A percentile compares a stretch with the other conserved stretches of the same genome.
Conservation (phyloP, 2,113 vertebrate genomes). For the Xiphias gladius region DNA sequence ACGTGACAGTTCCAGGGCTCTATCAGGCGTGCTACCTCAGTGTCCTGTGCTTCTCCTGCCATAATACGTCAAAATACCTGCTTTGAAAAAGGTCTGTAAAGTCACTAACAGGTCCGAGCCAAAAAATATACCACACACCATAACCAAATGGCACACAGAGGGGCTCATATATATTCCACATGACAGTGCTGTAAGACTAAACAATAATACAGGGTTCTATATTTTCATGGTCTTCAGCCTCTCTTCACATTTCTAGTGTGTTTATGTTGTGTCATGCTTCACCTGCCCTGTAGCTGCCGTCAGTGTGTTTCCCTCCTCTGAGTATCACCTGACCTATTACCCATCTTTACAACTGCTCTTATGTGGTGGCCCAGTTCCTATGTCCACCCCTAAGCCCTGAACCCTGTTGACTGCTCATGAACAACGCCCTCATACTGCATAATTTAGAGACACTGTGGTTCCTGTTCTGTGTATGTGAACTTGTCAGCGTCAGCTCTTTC, state of each 20-base stretch:
- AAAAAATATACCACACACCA: not conserved
- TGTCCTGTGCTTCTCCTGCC: not conserved
- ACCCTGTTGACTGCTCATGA: not conserved
- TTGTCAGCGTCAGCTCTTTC: not conserved
- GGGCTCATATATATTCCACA: not conserved
- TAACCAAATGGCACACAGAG: not conserved
- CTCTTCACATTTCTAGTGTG: not conserved
- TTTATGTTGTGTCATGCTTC: not conserved
- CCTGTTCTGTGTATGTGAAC: not conserved
- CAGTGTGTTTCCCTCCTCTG: not conserved
- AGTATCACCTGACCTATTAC: conserved; percentile 9
- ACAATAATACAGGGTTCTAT: not conserved
- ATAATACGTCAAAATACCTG: not conserved
- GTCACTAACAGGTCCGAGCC: too few relatives aligned
- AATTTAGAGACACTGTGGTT: not conserved
- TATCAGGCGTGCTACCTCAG: not conserved
- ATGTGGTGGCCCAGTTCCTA: conserved; percentile 11
- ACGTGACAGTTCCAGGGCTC: not conserved
- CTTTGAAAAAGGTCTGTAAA: too few relatives aligned
- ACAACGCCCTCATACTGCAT: not conserved
- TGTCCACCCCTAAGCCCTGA: not conserved
- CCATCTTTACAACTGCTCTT: not conserved
- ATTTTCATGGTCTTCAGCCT: not conserved
- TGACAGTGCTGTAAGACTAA: not conserved
- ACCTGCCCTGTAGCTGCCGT: not conserved